phyloP scores from a whole-genome alignment of 2,113 vertebrate genomes.

The Malurus alboscapulatus region DNA sequence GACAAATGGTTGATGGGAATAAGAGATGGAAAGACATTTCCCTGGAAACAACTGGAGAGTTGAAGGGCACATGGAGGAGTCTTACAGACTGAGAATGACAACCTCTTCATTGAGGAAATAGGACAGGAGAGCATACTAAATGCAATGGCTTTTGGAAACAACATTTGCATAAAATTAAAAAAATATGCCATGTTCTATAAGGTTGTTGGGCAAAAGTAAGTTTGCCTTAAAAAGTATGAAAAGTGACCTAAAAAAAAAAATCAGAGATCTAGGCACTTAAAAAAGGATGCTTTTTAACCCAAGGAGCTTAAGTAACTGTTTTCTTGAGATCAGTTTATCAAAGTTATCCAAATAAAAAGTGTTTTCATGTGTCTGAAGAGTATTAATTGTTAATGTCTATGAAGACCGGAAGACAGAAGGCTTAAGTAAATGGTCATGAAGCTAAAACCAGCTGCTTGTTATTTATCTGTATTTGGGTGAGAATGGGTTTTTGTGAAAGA shows the following conservation, averaged over 20 bases:
- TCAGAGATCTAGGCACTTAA: neutral
- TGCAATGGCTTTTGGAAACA: neutral
- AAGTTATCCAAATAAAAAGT: neutral
- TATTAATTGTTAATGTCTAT: neutral
- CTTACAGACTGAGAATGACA: neutral
- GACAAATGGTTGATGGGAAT: neutral
- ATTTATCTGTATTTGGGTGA: neutral
- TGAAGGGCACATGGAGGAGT: neutral
- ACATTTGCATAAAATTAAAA: neutral
- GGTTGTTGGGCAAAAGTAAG: neutral
- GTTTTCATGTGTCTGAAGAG: neutral
- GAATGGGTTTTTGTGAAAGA: neutral
- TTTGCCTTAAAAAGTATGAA: neutral
- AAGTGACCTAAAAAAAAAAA: neutral
- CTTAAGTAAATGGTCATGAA: neutral
- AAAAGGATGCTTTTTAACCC: neutral
- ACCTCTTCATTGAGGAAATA: neutral
- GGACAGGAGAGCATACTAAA: neutral
- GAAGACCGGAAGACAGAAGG: neutral
- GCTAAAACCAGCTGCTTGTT: neutral
- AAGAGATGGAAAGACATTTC: neutral
- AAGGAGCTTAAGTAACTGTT: neutral
- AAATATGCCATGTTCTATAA: neutral
- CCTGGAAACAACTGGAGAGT: neutral
- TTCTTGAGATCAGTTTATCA: neutral